These are phyloP conservation scores for Diplogasteroides magnus DNA, from an alignment of 1,140 invertebrate genomes.

Conservation along the genomic window DNA sequence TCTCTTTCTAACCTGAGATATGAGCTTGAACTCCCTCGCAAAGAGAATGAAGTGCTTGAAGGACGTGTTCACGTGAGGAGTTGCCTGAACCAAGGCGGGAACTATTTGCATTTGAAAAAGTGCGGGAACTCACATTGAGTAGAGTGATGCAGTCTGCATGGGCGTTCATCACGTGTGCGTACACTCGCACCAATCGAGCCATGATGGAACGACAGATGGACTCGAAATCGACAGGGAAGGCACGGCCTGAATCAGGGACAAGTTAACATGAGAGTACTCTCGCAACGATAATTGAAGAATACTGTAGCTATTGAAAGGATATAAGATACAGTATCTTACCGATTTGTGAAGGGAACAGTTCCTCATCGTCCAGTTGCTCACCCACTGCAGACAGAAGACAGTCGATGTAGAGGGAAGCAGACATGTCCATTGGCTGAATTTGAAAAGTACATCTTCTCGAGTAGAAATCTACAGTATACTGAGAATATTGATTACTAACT, in stretches of 20 bases:
- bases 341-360: conserved; percentile 96
- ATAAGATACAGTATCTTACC: too few species aligned
- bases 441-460: not conserved
- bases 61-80: conserved; percentile 97
- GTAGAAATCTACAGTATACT: not conserved
- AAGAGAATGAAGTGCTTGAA: conserved; percentile 99
- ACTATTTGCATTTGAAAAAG: not conserved
- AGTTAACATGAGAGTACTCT: too few species aligned
- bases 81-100: conserved; percentile 73
- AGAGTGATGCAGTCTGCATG: conserved; percentile 91
- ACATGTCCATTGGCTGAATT: conserved; percentile 56
- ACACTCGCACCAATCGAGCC: conserved; percentile 89
- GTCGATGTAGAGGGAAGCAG: conserved; percentile 97
- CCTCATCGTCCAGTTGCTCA: conserved; percentile 97
- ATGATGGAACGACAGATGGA: conserved; percentile 95
- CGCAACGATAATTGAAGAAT: too few species aligned
- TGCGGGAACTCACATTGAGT: not conserved
- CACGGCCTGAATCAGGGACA: conserved; percentile 31
- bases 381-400: conserved; percentile 99
- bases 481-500: conserved; percentile 66
- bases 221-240: conserved; percentile 65
- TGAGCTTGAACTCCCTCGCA: conserved; percentile 94
- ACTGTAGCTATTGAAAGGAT: too few species aligned
- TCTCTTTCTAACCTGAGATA: conserved; percentile 60
- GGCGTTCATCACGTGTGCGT: conserved; percentile 99